Conservation (phyloP, 2,888 invertebrate genomes). For the Pseudococcus longispinus region DNA sequence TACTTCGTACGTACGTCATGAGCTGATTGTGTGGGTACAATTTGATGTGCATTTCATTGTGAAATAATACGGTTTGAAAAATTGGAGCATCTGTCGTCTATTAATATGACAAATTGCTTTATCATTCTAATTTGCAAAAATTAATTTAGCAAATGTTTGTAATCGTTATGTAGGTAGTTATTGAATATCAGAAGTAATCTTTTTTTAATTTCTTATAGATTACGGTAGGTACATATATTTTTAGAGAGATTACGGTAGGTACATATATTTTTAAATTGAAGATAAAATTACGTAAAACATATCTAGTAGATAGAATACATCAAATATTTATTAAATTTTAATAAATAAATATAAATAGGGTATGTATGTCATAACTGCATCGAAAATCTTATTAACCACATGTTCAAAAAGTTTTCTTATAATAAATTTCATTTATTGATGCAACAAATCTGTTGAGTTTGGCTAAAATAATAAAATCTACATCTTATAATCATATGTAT, state of each 20-base stretch:
- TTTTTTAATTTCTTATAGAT: background rate
- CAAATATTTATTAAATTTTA: too few relatives aligned
- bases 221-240: too few relatives aligned
- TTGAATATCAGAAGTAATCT: background rate
- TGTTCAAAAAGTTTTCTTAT: too few relatives aligned
- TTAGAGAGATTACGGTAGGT: too few relatives aligned
- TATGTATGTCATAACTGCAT: too few relatives aligned
- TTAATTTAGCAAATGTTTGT: background rate
- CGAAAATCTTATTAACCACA: too few relatives aligned
- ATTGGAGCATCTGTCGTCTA: constrained; percentile 1
- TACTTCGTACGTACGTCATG: background rate
- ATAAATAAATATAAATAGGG: too few relatives aligned
- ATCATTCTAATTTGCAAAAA: constrained; percentile 26
- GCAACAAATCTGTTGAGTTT: background rate
- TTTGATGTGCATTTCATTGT: constrained; percentile 17
- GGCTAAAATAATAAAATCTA: background rate
- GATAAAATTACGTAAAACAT: too few relatives aligned
- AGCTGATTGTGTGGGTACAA: constrained; percentile 5
- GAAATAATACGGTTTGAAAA: constrained; percentile 2
- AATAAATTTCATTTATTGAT: background rate
- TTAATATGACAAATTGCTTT: constrained; percentile 31
- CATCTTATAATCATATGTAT: background rate
- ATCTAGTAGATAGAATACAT: too few relatives aligned
- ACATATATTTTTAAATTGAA: too few relatives aligned
- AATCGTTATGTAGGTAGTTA: background rate